Evolutionary conservation across 2,113 vertebrate genomes (phyloP), one percentile per base, ranked within the genome.

Genomic region (Solea senegalensis): DNA sequence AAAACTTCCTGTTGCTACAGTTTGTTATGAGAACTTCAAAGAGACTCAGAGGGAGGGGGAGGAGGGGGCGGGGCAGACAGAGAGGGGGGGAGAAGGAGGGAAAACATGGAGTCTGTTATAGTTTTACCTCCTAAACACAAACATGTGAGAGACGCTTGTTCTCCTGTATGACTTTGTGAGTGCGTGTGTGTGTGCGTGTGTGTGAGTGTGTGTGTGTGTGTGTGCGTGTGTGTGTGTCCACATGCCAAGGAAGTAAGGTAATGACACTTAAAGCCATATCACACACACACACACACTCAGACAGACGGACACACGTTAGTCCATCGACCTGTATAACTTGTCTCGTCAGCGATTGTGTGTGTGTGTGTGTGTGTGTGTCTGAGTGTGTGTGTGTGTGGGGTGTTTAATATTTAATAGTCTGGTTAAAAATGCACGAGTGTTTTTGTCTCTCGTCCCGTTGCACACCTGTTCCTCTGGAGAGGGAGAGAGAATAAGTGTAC

Each of bases 401-500:
- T 79, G 83, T 88, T 91, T 90, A 91, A 91, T 90, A 91, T 90
- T 91, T 91, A 91, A 91, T 89, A 66, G 80, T 28, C 13, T 89
- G 81, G 85, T 91, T 91, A 91, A 91, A 91, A 89, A 91, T 91
- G 90, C 90, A 91, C 74, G 85, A 88, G 87, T 90, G 89, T 91
- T 91, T 90, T 90, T 89, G 89, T 90, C 89, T 90, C 87, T 79
- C 46, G 83, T 89, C 86, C 82, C 78, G 27, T 69, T 50, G 89
- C 89, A 89, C 90, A 91, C 90, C 90, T 91, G 90, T 91, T 91
- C 89, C 79, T 82, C 74, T 60, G 12, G 58, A 82, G 74, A 65
- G 68, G 34, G 13, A 5, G 46, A 46, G 41, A 53, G 26, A 1
- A 49, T 14, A 26, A 26, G 40, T 27, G 2, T 11, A 64, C 27